These are phyloP conservation scores for Orycteropus afer DNA, from an alignment of 2,113 vertebrate species.

Conservation along the genomic window DNA sequence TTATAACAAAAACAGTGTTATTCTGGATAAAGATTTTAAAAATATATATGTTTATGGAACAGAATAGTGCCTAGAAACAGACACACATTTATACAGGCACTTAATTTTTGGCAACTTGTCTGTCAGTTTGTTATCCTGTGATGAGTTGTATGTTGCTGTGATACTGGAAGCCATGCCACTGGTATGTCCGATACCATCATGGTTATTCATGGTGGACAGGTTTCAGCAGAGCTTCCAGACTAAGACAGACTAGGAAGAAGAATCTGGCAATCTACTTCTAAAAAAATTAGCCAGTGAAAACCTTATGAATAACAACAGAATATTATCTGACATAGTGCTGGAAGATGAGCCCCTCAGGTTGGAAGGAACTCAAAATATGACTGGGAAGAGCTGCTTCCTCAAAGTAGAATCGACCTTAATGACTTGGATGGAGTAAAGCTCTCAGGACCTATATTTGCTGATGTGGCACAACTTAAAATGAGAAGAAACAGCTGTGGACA, in stretches of 20 bases:
- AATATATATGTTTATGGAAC: neutral
- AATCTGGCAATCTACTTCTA: no score
- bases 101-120: neutral
- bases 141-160: no score
- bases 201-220: no score
- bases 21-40: neutral
- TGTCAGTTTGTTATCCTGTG: no score
- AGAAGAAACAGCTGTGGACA: neutral
- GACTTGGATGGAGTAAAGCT: neutral
- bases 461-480: neutral
- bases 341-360: neutral
- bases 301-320: neutral
- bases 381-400: neutral
- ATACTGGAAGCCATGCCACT: no score
- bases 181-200: no score
- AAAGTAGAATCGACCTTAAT: neutral
- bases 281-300: neutral
- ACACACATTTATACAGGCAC: neutral
- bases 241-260: neutral
- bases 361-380: neutral
- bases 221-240: neutral
- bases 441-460: neutral
- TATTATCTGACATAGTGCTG: no score
- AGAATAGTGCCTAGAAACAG: neutral
- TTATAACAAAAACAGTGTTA: neutral